Conservation (phyloP, 1,140 invertebrate genomes). For the Oreohelix idahoensis region DNA sequence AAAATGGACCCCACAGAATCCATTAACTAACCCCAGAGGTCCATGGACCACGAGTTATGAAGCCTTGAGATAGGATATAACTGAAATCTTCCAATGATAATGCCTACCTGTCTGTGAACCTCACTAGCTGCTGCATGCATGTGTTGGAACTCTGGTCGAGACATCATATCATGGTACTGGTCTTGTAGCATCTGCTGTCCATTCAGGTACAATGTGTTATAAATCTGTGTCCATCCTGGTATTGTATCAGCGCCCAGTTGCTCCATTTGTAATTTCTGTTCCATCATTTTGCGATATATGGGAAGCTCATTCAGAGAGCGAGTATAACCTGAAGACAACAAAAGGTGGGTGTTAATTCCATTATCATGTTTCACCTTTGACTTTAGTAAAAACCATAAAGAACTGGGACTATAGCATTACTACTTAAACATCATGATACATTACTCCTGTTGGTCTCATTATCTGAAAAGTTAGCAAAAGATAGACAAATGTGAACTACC, state of each 20-base stretch:
- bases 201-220: constrained; percentile 28
- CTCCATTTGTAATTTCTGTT: constrained; percentile 7
- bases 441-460: too few species aligned
- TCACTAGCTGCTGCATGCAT: constrained; percentile 43
- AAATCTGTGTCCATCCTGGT: constrained; percentile 11
- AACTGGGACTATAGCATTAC: too few species aligned
- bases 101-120: constrained; percentile 50
- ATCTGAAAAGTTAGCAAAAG: too few species aligned
- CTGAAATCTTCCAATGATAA: neutral
- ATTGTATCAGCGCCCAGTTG: neutral
- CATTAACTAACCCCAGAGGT: too few species aligned
- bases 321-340: constrained; percentile 10
- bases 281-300: constrained; percentile 27
- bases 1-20: too few species aligned
- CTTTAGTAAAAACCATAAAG: too few species aligned
- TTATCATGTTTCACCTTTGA: too few species aligned
- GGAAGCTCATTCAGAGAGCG: constrained; percentile 22
- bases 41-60: too few species aligned
- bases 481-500: too few species aligned
- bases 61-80: neutral
- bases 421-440: too few species aligned
- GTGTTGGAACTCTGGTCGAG: constrained; percentile 47
- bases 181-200: constrained; percentile 42
- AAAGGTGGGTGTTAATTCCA: too few species aligned
- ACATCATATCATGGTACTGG: constrained; percentile 49